Percentiles rank a stretch among this genome's conserved stretches.
Evolutionary conservation across 2,797 vertebrate genomes (phyloP).

Genomic region (Meriones psammophilus): DNA sequence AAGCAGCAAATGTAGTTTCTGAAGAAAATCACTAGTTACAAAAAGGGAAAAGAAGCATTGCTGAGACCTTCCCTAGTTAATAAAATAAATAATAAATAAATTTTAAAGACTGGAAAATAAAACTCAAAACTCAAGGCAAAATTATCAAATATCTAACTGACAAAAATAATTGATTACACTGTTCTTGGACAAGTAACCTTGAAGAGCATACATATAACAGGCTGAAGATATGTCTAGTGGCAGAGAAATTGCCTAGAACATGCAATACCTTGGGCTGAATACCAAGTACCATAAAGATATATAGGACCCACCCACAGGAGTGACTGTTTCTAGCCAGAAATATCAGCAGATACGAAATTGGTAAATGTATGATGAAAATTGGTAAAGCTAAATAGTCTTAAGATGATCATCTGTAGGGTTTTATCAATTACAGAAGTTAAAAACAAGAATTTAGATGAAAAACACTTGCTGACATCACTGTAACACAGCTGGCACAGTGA

Average conservation of each 20-base stretch:
- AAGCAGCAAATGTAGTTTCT: not conserved
- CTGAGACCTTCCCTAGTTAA: not conserved
- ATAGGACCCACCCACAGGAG: not conserved
- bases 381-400: not conserved
- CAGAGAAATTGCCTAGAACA: not conserved
- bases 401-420: not conserved
- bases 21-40: not conserved
- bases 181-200: not conserved
- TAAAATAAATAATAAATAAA: not conserved
- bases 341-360: not conserved
- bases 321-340: not conserved
- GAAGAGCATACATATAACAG: not conserved
- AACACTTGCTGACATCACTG: not conserved
- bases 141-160: not conserved
- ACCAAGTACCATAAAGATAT: not conserved
- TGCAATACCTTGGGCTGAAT: not conserved
- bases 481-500: not conserved
- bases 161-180: conserved; percentile 27
- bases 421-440: not conserved
- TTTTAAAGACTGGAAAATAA: not conserved
- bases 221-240: not conserved
- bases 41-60: not conserved
- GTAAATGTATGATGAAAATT: not conserved
- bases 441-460: not conserved
- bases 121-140: not conserved